Evolutionary conservation across 2,888 invertebrate species (phyloP).

Genomic region (Dorcus parallelipipedus): DNA sequence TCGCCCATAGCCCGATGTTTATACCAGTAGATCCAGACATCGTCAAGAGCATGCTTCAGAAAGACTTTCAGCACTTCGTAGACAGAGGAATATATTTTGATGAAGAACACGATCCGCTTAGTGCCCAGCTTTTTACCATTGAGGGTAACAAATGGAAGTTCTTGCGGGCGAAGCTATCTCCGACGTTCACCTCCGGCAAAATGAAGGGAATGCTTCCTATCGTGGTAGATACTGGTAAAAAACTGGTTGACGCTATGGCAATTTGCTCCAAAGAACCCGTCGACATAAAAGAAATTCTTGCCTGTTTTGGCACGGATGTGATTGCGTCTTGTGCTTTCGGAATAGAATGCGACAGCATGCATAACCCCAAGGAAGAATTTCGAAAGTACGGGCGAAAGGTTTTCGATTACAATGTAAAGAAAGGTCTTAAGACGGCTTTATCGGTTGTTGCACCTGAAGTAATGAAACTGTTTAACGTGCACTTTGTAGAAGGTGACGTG

Average conservation of each 20-base stretch:
- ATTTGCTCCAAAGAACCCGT: background rate
- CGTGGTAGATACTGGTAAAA: background rate
- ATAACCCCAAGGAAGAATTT: slow-evolving; percentile 3
- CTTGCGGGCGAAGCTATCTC: slow-evolving; percentile 17
- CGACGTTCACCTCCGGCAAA: slow-evolving; percentile 24
- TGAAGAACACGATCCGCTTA: slow-evolving; percentile 55
- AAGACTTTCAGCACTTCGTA: slow-evolving; percentile 58
- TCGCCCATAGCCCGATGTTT: slow-evolving; percentile 19
- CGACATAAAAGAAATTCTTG: slow-evolving; percentile 4
- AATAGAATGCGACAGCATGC: slow-evolving; percentile 2
- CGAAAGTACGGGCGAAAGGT: background rate
- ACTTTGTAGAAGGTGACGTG: slow-evolving; percentile 25
- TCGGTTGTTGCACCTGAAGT: slow-evolving; percentile 17
- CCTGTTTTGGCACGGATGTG: slow-evolving; percentile 3
- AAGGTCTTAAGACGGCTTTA: too few relatives aligned
- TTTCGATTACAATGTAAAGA: background rate
- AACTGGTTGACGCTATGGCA: background rate
- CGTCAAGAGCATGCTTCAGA: slow-evolving; percentile 48
- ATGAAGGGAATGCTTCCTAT: slow-evolving; percentile 5
- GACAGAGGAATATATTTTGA: slow-evolving; percentile 58
- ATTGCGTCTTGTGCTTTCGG: slow-evolving; percentile 5
- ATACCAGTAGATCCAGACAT: slow-evolving; percentile 27
- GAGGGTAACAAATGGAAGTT: slow-evolving; percentile 57
- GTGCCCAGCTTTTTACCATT: slow-evolving; percentile 55
- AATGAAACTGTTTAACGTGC: slow-evolving; percentile 20